phyloP scores from a whole-genome alignment of 2,113 vertebrate species.

The Butorides virescens region DNA sequence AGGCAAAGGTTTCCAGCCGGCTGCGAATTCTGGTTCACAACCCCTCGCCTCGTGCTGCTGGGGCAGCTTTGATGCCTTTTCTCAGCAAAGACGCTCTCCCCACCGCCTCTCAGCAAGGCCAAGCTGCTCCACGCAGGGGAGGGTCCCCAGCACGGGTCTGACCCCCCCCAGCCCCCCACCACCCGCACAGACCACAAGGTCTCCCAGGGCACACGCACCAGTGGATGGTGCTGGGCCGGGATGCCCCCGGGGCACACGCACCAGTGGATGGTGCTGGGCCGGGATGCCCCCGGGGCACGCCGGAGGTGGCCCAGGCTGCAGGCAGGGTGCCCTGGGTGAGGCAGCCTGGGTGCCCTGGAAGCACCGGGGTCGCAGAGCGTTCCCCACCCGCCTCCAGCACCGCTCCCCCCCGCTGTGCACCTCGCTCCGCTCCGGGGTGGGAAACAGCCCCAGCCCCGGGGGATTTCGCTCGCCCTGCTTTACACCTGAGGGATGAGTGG shows the following conservation, averaged over 20 bases:
- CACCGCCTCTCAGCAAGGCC: accelerated
- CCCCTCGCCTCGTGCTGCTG: neutral
- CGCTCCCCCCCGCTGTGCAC: neutral
- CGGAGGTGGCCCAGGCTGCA: accelerated
- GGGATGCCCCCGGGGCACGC: accelerated
- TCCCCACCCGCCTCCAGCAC: neutral
- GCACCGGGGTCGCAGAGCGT: no score
- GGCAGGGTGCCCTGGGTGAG: neutral
- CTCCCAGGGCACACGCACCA: neutral
- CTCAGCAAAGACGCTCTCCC: neutral
- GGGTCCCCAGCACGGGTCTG: neutral
- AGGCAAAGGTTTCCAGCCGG: neutral
- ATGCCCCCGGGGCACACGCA: accelerated
- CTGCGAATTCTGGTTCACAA: neutral
- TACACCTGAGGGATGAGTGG: neutral
- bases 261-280: neutral
- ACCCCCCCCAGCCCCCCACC: no score
- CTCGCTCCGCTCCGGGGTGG: neutral
- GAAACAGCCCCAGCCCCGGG: neutral
- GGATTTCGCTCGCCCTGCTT: neutral
- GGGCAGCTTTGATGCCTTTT: accelerated
- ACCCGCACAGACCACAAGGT: accelerated
- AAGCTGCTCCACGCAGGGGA: accelerated
- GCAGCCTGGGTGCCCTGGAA: neutral
- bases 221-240: accelerated